Percentiles rank a stretch among this genome's conserved stretches.
Conservation (phyloP, 1,140 invertebrate species). For the Drosophila punjabiensis region DNA sequence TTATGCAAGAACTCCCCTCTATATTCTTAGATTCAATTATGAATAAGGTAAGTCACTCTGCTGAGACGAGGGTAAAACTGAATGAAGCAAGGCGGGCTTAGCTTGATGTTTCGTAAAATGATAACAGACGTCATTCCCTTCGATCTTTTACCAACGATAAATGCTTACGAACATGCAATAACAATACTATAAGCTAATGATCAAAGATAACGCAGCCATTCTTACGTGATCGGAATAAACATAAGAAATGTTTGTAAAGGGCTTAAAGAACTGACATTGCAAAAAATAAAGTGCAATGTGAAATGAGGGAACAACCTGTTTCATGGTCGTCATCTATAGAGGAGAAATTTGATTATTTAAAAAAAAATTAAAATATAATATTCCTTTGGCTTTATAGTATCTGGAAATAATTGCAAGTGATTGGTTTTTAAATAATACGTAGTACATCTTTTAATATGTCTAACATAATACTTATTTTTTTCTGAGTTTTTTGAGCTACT, state of each 20-base stretch:
- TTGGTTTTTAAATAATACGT: neutral
- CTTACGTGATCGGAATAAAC: constrained; percentile 15
- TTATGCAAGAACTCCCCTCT: constrained; percentile 21
- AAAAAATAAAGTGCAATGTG: constrained; percentile 16
- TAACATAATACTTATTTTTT: neutral
- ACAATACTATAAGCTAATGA: constrained; percentile 40
- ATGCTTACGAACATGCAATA: constrained; percentile 24
- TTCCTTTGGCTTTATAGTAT: neutral
- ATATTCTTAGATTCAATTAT: constrained; percentile 9
- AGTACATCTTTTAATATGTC: neutral
- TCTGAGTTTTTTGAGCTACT: neutral
- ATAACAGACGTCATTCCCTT: constrained; percentile 27
- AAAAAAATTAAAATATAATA: neutral
- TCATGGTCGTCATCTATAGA: no score
- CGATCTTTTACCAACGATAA: constrained; percentile 40
- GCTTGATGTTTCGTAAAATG: constrained; percentile 24
- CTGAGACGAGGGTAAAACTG: constrained; percentile 4
- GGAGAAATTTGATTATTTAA: neutral
- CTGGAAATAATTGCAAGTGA: neutral
- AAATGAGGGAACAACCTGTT: neutral
- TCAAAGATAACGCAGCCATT: constrained; percentile 21
- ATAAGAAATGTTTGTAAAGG: constrained; percentile 12
- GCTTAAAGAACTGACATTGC: neutral
- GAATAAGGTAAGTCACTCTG: constrained; percentile 8
- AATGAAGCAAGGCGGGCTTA: constrained; percentile 4